A percentile compares a stretch with the other conserved stretches of the same genome.
These are phyloP conservation scores for Zaprionus gabonicus DNA, from an alignment of 1,140 invertebrate genomes.

Conservation along the genomic window DNA sequence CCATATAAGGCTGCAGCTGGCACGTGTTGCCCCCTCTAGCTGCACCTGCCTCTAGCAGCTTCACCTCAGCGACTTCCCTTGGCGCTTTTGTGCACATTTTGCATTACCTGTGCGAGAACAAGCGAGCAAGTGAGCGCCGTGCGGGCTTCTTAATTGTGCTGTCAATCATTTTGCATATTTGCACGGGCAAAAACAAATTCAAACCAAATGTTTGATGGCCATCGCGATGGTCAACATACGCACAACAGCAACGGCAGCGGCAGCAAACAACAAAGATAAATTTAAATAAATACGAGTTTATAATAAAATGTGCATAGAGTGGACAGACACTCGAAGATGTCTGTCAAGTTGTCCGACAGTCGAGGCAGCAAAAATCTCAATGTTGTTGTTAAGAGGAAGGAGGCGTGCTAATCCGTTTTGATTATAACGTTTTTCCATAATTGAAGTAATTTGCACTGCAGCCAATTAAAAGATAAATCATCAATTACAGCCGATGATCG, in stretches of 20 bases:
- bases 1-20: slow-evolving; percentile 64
- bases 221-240: slow-evolving; percentile 40
- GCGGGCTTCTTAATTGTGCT: slow-evolving; percentile 72
- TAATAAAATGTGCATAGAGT: slow-evolving; percentile 38
- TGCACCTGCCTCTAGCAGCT: neutral
- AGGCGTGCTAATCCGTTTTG: slow-evolving; percentile 16
- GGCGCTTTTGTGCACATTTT: neutral
- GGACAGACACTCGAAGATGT: slow-evolving; percentile 31
- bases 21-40: slow-evolving; percentile 20
- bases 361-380: neutral
- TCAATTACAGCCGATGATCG: slow-evolving; percentile 6
- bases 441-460: slow-evolving; percentile 35
- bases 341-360: slow-evolving; percentile 35
- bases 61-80: neutral
- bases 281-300: slow-evolving; percentile 57
- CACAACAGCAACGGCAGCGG: slow-evolving; percentile 21
- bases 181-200: slow-evolving; percentile 45
- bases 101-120: slow-evolving; percentile 24
- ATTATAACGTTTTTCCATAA: slow-evolving; percentile 43
- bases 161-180: slow-evolving; percentile 82
- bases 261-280: slow-evolving; percentile 44
- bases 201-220: slow-evolving; percentile 50
- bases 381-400: neutral
- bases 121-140: slow-evolving; percentile 7
- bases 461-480: slow-evolving; percentile 55